Percentiles rank a stretch among this genome's conserved stretches.
Conservation (phyloP, 30 jellyfish, hydroid and myxozoan species). For the Hydractinia echinata region DNA sequence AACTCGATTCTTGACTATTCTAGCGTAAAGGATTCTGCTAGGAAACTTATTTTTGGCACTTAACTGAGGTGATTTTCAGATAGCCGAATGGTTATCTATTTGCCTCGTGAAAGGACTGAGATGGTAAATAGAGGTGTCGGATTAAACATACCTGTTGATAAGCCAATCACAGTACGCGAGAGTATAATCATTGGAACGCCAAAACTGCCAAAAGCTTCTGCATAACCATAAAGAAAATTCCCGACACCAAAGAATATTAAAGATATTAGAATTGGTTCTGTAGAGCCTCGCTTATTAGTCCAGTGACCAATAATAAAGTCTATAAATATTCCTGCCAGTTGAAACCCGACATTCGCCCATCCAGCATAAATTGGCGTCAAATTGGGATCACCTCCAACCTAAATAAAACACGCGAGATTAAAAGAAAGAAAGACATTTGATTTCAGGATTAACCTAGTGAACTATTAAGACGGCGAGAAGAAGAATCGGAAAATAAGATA, state of each 20-base stretch:
- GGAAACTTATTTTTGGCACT: no score
- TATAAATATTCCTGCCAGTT: conserved; percentile 45
- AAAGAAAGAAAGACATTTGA: background rate
- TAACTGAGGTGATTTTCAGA: background rate
- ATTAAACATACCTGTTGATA: conserved; percentile 46
- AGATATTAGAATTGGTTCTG: conserved; percentile 54
- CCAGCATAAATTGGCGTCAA: conserved; percentile 65
- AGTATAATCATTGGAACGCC: conserved; percentile 57
- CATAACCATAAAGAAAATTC: conserved; percentile 58
- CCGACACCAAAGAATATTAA: conserved; percentile 47
- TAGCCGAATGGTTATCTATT: background rate
- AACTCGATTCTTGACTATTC: no score
- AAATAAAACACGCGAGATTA: background rate
- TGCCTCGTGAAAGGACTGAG: no score
- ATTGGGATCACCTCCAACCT: conserved; percentile 40
- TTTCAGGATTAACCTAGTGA: no score
- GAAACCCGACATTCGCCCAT: conserved; percentile 61
- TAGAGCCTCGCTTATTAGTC: conserved; percentile 54
- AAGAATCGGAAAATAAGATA: background rate
- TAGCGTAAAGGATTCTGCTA: no score
- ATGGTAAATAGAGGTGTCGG: background rate
- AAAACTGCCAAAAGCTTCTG: conserved; percentile 44
- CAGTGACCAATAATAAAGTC: conserved; percentile 51
- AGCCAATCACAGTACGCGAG: conserved; percentile 59
- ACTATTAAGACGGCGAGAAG: background rate